phyloP scores from a whole-genome alignment of 1,140 invertebrate genomes.

The Nasonia giraulti region DNA sequence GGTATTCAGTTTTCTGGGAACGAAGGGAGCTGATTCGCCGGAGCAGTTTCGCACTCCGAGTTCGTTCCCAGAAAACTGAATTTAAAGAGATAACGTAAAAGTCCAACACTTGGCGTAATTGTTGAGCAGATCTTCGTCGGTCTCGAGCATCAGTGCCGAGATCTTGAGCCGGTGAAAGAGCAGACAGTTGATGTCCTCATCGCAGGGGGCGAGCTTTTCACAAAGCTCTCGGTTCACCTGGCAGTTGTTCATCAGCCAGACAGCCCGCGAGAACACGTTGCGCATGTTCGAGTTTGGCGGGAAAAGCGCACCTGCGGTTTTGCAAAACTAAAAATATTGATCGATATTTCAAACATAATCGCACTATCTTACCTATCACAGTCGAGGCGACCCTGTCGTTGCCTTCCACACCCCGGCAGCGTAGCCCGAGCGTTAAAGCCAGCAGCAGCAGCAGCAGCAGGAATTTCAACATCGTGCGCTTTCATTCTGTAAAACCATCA shows the following conservation, averaged over 20 bases:
- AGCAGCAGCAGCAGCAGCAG: not conserved
- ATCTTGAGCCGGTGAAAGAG: constrained; percentile 31
- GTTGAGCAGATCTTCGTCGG: constrained; percentile 12
- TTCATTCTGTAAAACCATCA: not conserved
- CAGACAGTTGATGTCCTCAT: not conserved
- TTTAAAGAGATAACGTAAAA: not conserved
- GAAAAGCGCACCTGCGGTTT: constrained; percentile 37
- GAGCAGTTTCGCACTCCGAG: too few species aligned
- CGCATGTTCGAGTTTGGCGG: not conserved
- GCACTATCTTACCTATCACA: not conserved
- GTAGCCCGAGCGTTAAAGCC: not conserved
- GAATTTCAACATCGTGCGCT: not conserved
- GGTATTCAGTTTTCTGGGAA: not conserved
- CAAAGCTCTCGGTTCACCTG: constrained; percentile 20
- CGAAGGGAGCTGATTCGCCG: not conserved
- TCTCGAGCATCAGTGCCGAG: not conserved
- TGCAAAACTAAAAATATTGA: not conserved
- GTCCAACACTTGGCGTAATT: not conserved
- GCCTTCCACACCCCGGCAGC: not conserved
- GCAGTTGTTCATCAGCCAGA: constrained; percentile 42
- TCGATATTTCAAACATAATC: not conserved
- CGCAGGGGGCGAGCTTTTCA: constrained; percentile 6
- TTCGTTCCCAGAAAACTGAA: not conserved
- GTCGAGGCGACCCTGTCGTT: not conserved
- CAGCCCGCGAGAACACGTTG: constrained; percentile 32